Evolutionary conservation across 2,113 vertebrate genomes (phyloP).

Genomic region (Mixornis gularis): DNA sequence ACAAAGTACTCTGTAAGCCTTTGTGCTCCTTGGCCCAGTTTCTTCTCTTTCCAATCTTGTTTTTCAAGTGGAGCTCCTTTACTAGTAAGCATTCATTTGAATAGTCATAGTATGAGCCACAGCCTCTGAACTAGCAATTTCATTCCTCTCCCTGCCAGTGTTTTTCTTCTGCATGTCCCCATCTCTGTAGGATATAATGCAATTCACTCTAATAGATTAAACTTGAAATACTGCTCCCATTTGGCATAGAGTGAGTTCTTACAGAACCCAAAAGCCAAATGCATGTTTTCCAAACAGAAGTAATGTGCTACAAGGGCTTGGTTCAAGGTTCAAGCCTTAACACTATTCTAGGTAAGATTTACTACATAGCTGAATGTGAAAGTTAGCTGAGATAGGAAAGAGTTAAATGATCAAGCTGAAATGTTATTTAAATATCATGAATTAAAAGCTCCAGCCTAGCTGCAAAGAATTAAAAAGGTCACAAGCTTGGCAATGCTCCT

Average conservation of each 20-base stretch:
- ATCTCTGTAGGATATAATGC: neutral
- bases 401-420: constrained; percentile 37
- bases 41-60: neutral
- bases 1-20: neutral
- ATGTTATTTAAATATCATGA: constrained; percentile 41
- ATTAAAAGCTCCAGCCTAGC: constrained; percentile 38
- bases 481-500: constrained; percentile 41
- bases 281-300: neutral
- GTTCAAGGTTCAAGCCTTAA: neutral
- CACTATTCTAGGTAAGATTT: neutral
- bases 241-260: neutral
- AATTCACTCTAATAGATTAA: neutral
- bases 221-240: neutral
- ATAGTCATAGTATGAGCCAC: neutral
- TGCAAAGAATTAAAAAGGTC: constrained; percentile 48
- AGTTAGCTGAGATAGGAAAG: neutral
- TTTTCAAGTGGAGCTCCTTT: constrained; percentile 14
- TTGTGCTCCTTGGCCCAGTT: neutral
- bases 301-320: neutral
- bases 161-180: neutral
- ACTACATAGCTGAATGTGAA: neutral
- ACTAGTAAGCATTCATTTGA: neutral
- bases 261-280: neutral
- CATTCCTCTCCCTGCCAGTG: neutral
- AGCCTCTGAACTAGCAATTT: neutral